Conservation (phyloP, 2,113 vertebrate genomes). For the Myanophis thanlyinensis region DNA sequence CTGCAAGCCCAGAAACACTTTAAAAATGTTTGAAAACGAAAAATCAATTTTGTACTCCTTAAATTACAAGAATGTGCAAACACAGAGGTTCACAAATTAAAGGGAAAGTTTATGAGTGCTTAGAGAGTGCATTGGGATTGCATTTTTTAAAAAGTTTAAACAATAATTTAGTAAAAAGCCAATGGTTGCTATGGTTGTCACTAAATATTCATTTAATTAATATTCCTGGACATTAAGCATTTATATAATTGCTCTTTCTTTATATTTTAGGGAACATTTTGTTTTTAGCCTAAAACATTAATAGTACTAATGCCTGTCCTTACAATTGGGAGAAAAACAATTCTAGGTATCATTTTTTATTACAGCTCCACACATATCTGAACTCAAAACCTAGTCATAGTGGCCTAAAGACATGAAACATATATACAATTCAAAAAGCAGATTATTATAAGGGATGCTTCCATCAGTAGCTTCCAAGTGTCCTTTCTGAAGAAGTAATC, state of each 20-base stretch:
- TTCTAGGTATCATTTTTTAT: neutral
- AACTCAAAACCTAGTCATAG: neutral
- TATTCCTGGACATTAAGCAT: neutral
- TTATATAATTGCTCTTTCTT: neutral
- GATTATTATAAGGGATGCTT: neutral
- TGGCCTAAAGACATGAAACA: neutral
- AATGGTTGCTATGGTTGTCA: neutral
- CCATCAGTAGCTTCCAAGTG: neutral
- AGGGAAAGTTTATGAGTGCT: neutral
- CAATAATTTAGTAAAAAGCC: neutral
- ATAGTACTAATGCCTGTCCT: neutral
- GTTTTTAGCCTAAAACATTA: neutral
- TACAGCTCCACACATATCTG: neutral
- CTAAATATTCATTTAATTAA: neutral
- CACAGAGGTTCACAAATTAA: slow-evolving; percentile 10
- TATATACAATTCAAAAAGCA: neutral
- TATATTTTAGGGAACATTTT: neutral
- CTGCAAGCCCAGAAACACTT: slow-evolving; percentile 8
- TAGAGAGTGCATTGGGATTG: neutral
- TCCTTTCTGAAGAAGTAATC: neutral
- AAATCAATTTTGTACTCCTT: slow-evolving; percentile 2
- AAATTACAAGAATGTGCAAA: slow-evolving; percentile 6
- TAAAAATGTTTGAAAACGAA: slow-evolving; percentile 13
- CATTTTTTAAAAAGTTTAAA: neutral
- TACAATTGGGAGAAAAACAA: neutral